Percentiles rank a stretch among this genome's conserved stretches.
Evolutionary conservation across 2,113 vertebrate genomes (phyloP).

Genomic region (Sminthopsis crassicaudata): DNA sequence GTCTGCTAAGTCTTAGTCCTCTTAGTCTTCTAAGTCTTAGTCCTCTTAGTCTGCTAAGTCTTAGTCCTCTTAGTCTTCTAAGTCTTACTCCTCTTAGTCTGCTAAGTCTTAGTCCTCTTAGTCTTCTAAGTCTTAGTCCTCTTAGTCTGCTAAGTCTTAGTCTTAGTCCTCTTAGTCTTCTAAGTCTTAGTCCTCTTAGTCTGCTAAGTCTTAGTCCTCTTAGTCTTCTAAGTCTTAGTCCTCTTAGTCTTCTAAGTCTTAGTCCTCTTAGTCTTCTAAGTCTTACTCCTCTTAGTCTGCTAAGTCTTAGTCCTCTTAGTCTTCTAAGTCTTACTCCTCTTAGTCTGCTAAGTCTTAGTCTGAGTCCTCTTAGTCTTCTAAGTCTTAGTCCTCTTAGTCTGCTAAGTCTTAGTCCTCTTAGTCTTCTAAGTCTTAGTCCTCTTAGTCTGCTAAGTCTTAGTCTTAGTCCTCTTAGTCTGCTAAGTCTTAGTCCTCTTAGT

Average conservation of each 20-base stretch:
- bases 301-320: not conserved
- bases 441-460: not conserved
- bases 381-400: not conserved
- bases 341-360: not conserved
- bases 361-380: too few relatives aligned
- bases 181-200: not conserved
- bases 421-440: too few relatives aligned
- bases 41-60: not conserved
- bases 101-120: not conserved
- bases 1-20: not conserved
- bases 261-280: too few relatives aligned
- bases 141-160: not conserved
- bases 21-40: too few relatives aligned
- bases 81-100: not conserved
- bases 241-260: not conserved
- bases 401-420: not conserved
- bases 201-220: not conserved
- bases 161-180: too few relatives aligned
- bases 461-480: too few relatives aligned
- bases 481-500: not conserved
- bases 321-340: too few relatives aligned
- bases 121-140: too few relatives aligned
- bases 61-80: too few relatives aligned
- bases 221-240: too few relatives aligned
- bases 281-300: not conserved